Conservation (phyloP, 2,797 vertebrate species). For the Sternarchorhynchus goeldii region DNA sequence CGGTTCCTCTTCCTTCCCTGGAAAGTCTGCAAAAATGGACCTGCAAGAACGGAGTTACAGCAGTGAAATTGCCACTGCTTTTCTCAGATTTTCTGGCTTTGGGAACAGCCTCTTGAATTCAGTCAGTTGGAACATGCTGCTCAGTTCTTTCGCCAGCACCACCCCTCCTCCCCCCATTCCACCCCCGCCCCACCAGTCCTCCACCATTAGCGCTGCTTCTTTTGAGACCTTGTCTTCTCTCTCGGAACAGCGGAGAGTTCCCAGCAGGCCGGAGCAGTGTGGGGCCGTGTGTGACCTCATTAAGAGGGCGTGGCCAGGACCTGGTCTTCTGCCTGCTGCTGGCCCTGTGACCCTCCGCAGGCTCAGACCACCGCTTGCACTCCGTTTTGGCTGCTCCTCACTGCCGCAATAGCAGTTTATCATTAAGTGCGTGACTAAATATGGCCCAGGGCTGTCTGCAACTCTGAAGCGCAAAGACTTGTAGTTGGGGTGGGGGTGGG, state of each 20-base stretch:
- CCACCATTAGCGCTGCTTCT: neutral
- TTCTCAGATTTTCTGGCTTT: neutral
- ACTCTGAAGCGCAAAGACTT: conserved; percentile 10
- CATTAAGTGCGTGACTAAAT: conserved; percentile 11
- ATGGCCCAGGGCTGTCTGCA: conserved; percentile 10
- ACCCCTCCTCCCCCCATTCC: too few species aligned
- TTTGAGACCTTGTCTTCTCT: neutral
- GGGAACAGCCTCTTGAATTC: neutral
- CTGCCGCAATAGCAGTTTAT: conserved; percentile 21
- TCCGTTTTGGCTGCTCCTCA: conserved; percentile 30
- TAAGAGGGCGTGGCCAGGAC: neutral
- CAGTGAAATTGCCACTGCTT: neutral
- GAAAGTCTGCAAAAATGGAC: too few species aligned
- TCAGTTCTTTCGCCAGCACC: neutral
- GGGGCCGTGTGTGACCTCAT: conserved; percentile 6
- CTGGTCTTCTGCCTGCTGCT: conserved; percentile 1
- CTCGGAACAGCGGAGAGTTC: neutral
- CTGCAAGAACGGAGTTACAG: too few species aligned
- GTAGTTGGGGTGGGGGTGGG: neutral
- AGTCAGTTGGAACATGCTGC: neutral
- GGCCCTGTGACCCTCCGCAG: neutral
- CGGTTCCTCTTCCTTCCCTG: too few species aligned
- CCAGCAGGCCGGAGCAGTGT: neutral
- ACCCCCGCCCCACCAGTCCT: neutral
- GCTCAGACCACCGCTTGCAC: neutral